Base-by-base conservation (phyloP, 2,113 vertebrate genomes). In the Albula goreensis region DNA sequence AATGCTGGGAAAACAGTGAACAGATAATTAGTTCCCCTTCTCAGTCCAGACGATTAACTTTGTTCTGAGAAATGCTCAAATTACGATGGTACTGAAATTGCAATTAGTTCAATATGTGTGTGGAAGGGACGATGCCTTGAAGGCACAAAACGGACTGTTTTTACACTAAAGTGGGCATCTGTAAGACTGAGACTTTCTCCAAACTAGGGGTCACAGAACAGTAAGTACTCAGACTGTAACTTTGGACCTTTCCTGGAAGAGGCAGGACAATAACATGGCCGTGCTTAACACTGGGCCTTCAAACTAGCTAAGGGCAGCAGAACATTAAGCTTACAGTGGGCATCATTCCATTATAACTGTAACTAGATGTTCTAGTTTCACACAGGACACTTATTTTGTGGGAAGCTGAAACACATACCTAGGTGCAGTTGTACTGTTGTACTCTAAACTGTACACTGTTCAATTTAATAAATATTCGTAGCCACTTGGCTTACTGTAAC, bases 1-100 rank as follows among this genome's bases (percentile, higher is more conserved):
- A 81, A 86, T 86, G 87, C 89, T 90, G 87, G 90, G 89, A 91
- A 92, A 91, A 91, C 88, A 91, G 88, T 70, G 86, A 88, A 89
- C 86, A 90, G 83, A 90, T 89, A 90, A 91, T 91, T 90, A 90
- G 88, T 90, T 90, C 82, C 86, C 83, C 89, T 88, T 88, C 84
- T 82, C 79, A 85, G 89, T 87, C 87, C 81, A 88, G 82, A 70
- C 85, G 86, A 90, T 90, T 90, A 90, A 87, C 86, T 81, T 57
- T 87, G 86, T 90, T 90, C 85, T 83, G 83, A 88, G 88, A 89
- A 88, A 89, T 81, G 86, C 50, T 88, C 77, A 87, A 88, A 87
- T 60, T 84, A 85, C 79, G 82, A 57, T 81, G 74, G 70, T 85
- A 90, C 86, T 88, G 85, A 89, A 89, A 90, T 85, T 86, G 85